phyloP scores from a whole-genome alignment of 2,888 invertebrate genomes.

The Rhopalosiphum nymphaeae region DNA sequence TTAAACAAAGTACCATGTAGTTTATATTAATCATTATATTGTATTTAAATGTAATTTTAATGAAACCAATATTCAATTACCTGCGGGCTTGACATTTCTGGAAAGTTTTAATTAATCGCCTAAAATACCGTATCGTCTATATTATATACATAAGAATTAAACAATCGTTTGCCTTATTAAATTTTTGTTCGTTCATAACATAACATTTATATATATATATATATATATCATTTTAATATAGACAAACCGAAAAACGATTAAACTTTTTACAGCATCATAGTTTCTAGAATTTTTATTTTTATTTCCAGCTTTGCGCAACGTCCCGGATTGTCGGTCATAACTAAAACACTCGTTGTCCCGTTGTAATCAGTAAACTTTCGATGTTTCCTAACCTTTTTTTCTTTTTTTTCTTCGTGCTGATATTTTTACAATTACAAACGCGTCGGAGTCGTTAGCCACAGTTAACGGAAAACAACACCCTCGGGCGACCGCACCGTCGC shows the following conservation, averaged over 20 bases:
- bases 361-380: not conserved
- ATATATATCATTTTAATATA: not conserved
- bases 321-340: not conserved
- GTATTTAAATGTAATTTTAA: not conserved
- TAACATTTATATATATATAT: not conserved
- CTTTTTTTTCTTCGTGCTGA: not conserved
- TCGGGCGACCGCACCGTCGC: not conserved
- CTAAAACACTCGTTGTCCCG: not conserved
- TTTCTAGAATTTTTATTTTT: not conserved
- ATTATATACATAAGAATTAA: too few species aligned
- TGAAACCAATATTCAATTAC: conserved; percentile 9
- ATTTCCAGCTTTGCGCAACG: not conserved
- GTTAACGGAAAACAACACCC: conserved; percentile 1
- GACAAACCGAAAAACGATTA: not conserved
- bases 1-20: not conserved
- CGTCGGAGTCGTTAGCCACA: not conserved
- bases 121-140: not conserved
- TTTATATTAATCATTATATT: not conserved
- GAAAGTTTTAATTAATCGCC: not conserved
- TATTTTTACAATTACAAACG: conserved; percentile 13
- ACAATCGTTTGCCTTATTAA: not conserved
- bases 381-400: conserved; percentile 14
- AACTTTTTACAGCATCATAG: not conserved
- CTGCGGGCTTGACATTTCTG: not conserved
- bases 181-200: not conserved